phyloP scores from a whole-genome alignment of 2,888 invertebrate genomes.

The Lasioglossum marginatum region DNA sequence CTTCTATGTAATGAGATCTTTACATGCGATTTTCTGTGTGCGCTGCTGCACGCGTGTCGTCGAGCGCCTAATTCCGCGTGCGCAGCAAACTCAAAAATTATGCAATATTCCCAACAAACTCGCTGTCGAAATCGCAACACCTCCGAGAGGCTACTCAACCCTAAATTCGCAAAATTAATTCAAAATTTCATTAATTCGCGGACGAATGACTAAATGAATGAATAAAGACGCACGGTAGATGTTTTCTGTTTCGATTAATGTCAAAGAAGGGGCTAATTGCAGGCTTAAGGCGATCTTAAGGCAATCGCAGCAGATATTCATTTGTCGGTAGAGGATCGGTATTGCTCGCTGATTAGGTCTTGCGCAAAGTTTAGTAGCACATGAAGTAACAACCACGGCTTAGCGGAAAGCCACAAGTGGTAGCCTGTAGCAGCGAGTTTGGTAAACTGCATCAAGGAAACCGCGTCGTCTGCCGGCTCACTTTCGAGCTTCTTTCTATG shows the following conservation, averaged over 20 bases:
- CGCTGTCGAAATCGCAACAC: background rate
- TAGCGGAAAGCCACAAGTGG: conserved; percentile 5
- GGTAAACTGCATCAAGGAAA: conserved; percentile 4
- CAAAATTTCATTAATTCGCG: too few species aligned
- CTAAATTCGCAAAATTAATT: background rate
- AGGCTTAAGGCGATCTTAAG: background rate
- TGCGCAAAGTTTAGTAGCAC: background rate
- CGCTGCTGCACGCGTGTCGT: background rate
- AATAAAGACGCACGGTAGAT: background rate
- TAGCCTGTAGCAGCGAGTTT: background rate
- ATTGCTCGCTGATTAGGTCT: background rate
- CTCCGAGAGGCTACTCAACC: background rate
- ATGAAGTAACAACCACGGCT: background rate
- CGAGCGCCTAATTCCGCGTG: background rate
- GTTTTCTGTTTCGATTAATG: background rate
- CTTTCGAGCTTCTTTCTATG: background rate
- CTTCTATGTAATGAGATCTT: conserved; percentile 24
- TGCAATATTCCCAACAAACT: background rate
- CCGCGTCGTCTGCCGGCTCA: background rate
- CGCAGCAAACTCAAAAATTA: background rate
- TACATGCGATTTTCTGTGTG: background rate
- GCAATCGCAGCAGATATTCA: background rate
- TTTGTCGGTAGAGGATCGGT: background rate
- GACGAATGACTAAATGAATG: too few species aligned
- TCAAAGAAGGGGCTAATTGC: background rate